Evolutionary conservation across 2,113 vertebrate species (phyloP).

Genomic region (Cryptotis parvus): DNA sequence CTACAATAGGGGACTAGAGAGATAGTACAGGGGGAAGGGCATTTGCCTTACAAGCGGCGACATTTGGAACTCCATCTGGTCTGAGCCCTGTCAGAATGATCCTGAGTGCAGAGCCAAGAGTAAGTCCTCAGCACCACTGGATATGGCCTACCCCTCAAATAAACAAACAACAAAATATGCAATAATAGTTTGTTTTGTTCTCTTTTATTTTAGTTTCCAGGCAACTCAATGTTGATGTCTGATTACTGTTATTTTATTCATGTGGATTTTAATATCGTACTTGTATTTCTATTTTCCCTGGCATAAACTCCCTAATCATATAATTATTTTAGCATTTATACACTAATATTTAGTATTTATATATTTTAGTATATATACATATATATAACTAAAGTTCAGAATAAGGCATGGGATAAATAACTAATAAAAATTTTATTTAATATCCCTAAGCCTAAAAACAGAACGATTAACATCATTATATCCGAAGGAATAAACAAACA

Average conservation of each 20-base stretch:
- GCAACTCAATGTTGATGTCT: constrained; percentile 26
- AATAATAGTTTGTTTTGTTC: constrained; percentile 18
- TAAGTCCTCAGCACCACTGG: too few relatives aligned
- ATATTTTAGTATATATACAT: too few relatives aligned
- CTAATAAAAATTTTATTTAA: constrained; percentile 11
- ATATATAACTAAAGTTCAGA: too few relatives aligned
- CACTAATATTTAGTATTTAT: constrained; percentile 6
- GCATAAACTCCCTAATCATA: neutral
- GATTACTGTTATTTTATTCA: constrained; percentile 6
- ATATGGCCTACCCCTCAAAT: too few relatives aligned
- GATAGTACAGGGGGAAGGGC: too few relatives aligned
- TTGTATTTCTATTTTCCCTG: constrained; percentile 29
- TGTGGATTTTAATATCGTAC: constrained; percentile 33
- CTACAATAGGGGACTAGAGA: too few relatives aligned
- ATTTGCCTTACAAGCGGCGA: too few relatives aligned
- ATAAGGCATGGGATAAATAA: constrained; percentile 14
- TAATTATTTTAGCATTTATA: constrained; percentile 22
- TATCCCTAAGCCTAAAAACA: constrained; percentile 27
- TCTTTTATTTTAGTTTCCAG: constrained; percentile 34
- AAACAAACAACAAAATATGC: neutral
- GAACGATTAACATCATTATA: neutral
- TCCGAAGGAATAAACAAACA: constrained; percentile 34
- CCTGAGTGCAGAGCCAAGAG: too few relatives aligned
- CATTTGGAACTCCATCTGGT: too few relatives aligned
- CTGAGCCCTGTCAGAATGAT: too few relatives aligned